These are phyloP conservation scores for Danio albolineatus DNA, from an alignment of 2,797 vertebrate species.

Conservation along the genomic window DNA sequence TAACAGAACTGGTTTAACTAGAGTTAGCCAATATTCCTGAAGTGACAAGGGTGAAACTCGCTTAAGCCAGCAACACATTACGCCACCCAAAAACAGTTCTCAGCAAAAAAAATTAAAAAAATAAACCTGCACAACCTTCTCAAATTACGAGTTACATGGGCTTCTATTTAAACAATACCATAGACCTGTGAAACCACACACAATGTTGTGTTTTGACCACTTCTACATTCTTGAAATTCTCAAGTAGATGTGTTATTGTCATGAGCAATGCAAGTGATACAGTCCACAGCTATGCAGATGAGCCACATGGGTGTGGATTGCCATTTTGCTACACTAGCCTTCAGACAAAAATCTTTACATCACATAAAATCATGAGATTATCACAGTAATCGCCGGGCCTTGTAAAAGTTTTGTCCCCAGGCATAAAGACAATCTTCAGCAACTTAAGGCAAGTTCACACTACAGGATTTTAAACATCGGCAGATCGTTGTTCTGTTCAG, in stretches of 20 bases:
- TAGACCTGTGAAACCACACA: neutral
- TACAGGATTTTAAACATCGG: too few relatives aligned
- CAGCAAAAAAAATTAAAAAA: neutral
- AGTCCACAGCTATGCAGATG: constrained; percentile 9
- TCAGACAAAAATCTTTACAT: neutral
- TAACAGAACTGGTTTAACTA: constrained; percentile 49
- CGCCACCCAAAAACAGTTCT: neutral
- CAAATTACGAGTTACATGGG: neutral
- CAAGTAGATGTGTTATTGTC: neutral
- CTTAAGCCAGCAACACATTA: neutral
- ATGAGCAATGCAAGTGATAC: constrained; percentile 32
- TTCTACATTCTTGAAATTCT: constrained; percentile 29
- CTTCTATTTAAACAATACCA: neutral
- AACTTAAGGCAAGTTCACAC: too few relatives aligned
- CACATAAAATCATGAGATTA: neutral
- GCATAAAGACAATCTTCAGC: neutral
- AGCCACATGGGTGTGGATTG: constrained; percentile 22
- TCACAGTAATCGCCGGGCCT: neutral
- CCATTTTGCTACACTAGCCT: neutral
- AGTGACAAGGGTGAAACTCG: neutral
- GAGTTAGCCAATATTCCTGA: constrained; percentile 4
- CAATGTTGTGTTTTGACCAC: neutral
- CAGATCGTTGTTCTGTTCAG: too few relatives aligned
- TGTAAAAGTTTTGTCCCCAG: neutral
- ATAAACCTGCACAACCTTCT: neutral